phyloP scores from a whole-genome alignment of 2,113 vertebrate species.

The Galbula dea region DNA sequence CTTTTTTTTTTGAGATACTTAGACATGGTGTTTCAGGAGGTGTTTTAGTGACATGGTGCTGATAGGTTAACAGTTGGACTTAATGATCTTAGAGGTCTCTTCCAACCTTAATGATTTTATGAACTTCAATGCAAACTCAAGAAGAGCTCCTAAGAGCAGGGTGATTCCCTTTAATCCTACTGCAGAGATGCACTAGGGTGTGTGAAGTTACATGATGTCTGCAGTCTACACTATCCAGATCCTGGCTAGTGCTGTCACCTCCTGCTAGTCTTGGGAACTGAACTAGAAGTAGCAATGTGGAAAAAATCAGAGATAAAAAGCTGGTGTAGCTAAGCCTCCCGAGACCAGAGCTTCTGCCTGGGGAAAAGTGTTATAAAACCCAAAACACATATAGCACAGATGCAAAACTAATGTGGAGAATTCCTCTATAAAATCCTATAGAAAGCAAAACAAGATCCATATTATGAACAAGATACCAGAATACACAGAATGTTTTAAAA shows the following conservation, averaged over 20 bases:
- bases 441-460: neutral
- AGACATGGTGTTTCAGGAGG: too few species aligned
- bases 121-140: neutral
- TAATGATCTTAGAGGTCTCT: too few species aligned
- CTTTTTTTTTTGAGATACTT: too few species aligned
- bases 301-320: neutral
- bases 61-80: too few species aligned
- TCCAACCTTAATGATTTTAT: too few species aligned
- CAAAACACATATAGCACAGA: neutral
- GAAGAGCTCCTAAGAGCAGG: neutral
- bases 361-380: neutral
- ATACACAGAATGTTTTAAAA: slow-evolving; percentile 4
- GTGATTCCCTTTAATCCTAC: neutral
- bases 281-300: neutral
- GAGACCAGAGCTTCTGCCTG: neutral
- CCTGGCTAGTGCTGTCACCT: neutral
- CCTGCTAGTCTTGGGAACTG: neutral
- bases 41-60: too few species aligned
- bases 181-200: too few species aligned
- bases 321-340: neutral
- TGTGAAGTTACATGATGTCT: too few species aligned
- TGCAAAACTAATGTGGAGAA: neutral
- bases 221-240: neutral
- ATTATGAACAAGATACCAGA: neutral
- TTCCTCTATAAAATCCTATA: neutral